Base-by-base conservation (phyloP, 1,140 invertebrate genomes). In the Venturia canescens region DNA sequence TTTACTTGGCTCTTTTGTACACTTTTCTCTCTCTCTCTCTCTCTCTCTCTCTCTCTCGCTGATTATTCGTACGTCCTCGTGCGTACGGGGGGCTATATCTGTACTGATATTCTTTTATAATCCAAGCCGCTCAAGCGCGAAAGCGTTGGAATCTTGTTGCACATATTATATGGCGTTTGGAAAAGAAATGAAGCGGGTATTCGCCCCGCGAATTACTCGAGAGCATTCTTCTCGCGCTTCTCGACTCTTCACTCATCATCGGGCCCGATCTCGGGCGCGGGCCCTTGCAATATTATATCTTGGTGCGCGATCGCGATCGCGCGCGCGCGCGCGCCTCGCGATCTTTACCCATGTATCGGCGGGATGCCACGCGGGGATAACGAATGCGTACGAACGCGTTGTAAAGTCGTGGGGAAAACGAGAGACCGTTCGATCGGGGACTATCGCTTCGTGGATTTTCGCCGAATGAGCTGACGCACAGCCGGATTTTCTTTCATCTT, bases 221-320 rank as follows among this genome's bases (percentile, higher is more conserved):
- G 53, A n/a, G 53, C 72, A 76, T 76, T 76, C 72, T 76, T 76
- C 71, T 74, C 48, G 48, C 50, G 66, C 72, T 53, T 13, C 38
- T 44, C 50, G n/a, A n/a, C n/a, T 60, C 23, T 60, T 60, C 72
- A 53, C 72, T 76, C 50, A 53, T 76, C 72, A 69, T 31, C 15
- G 50, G 53, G 16, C 53, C 66, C n/a, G 27, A 66, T 57, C 53
- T 69, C 72, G n/a, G n/a, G n/a, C n/a, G n/a, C n/a, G n/a, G n/a
- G n/a, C 53, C 44, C 72, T 57, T 21, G 50, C 72, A 76, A 76
- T 69, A 69, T 69, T 31, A 69, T 31, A 69, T 76, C 72, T 76
- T 76, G 60, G 15, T 76, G 27, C 72, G 72, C 72, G 72, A 76
- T 76, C 72, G 29, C n/a, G n/a, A n/a, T n/a, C n/a, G n/a, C n/a